Evolutionary conservation across 2,113 vertebrate species (phyloP), one percentile per base, ranked within the genome.

Genomic region (Eretmochelys imbricata): DNA sequence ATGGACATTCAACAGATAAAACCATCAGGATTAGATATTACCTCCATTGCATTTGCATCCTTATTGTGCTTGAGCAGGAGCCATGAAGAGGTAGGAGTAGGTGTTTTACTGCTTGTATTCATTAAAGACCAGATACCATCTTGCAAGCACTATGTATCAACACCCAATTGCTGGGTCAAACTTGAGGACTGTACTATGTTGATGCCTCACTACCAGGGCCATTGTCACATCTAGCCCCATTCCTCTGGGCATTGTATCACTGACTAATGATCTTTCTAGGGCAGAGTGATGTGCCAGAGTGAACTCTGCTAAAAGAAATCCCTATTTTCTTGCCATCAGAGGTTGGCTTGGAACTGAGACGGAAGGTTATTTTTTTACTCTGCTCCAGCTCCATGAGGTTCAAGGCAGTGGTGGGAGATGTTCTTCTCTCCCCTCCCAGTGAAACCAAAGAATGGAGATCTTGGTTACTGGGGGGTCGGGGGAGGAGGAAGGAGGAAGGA

Each of bases 351-450:
- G 59, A 65, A 65, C 13, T 65, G 59, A 31, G 29, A 65, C 35
- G 59, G 29, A 65, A 65, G 31, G 59, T 35, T 65, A 35, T 35
- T 65, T 65, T 31, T 65, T 65, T 8, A 35, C 59, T 69, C 65
- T 91, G 87, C 22, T 81, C 2, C 75, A 25, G 1, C 90, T 89
- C 82, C 17, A 82, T 5, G 59, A 62, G 82, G 20, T 91, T 95
- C 72, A 16, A 10, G 55, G 81, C 7, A 78, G 31, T 54, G 2
- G 57, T 72, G 88, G 29, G 59, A 65, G 13, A 19, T 89, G 3
- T 59, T 87, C 62, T 65, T 72, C 85, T 10, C 8, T 84, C 13
- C 4, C 31, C 9, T 88, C 82, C 4, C 51, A 91, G n/a, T 65
- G 29, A n/a, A 85, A 79, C 8, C 38, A 42, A 69, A 80, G 87